Evolutionary conservation across 2,797 vertebrate genomes (phyloP), one percentile per base, ranked within the genome.

Genomic region (Phataginus tricuspis): DNA sequence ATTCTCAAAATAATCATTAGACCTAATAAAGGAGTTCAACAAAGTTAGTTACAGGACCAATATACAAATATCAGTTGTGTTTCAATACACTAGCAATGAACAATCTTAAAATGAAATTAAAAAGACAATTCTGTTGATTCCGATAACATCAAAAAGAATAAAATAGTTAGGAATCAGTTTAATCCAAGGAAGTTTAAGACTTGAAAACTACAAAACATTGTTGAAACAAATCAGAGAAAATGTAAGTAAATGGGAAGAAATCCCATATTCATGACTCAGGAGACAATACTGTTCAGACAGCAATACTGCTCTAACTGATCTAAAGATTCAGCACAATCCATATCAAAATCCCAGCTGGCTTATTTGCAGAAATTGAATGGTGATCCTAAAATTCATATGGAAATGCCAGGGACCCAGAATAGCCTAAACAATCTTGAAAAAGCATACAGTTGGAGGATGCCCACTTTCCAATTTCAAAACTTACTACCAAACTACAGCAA

Each of bases 391-490:
- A 86, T 86, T 95, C 13, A 45, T 86, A 45, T 39, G 42, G 34
- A 90, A 80, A 68, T 92, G 2, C 23, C 82, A 90, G 51, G 31
- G 57, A 80, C 21, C 5, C 68, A 63, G 23, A 95, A 90, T 74
- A 90, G 53, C 14, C 63, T 82, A 75, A 93, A 71, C 18, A 85
- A 68, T 63, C 61, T 80, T 74, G 29, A 95, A 94, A 89, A 94
- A 57, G 19, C 82, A 68, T 0, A 15, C 31, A 92, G 49, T 59
- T 69, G 21, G 39, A 82, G n/a, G 29, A 77, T 51, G 23, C 14
- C 64, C 29, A 82, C 7, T 75, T 82, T 19, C 69, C 63, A 51
- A 55, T 82, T 92, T 86, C 27, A 90, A 82, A 94, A 86, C 23
- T 69, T 89, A 68, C 37, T 89, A 78, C 71, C 55, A 85, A 74